These are phyloP conservation scores for Sebastes jordani DNA, from an alignment of 2,797 vertebrate species.

Conservation along the genomic window DNA sequence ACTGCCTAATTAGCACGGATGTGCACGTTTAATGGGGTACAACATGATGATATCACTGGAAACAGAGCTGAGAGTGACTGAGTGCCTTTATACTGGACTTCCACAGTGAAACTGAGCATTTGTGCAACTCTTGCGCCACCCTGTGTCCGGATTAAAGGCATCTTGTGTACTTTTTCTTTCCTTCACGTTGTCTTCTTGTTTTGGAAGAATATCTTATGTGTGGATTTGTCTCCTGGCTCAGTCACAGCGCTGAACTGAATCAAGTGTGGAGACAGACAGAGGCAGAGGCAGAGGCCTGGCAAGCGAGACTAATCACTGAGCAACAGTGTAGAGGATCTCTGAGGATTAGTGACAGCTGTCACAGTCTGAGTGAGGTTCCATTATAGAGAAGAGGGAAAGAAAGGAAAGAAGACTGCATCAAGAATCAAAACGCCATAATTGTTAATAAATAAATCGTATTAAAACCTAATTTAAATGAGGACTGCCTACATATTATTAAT, in stretches of 20 bases:
- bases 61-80: neutral
- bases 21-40: neutral
- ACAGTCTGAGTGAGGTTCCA: neutral
- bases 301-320: conserved; percentile 33
- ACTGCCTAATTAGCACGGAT: neutral
- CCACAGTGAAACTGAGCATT: neutral
- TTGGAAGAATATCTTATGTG: neutral
- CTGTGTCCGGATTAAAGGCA: conserved; percentile 4
- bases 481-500: neutral
- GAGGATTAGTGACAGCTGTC: conserved; percentile 51
- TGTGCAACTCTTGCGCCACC: conserved; percentile 42
- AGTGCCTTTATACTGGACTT: neutral
- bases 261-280: neutral
- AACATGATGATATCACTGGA: neutral
- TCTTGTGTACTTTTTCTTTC: no score
- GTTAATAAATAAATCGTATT: neutral
- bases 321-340: conserved; percentile 18
- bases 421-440: neutral
- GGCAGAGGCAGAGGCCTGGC: neutral
- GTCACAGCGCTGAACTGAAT: neutral
- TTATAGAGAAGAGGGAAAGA: neutral
- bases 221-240: conserved; percentile 1
- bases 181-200: neutral
- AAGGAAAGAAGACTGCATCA: neutral
- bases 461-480: neutral